Conservation (phyloP, 1,140 invertebrate genomes). For the Venturia canescens region DNA sequence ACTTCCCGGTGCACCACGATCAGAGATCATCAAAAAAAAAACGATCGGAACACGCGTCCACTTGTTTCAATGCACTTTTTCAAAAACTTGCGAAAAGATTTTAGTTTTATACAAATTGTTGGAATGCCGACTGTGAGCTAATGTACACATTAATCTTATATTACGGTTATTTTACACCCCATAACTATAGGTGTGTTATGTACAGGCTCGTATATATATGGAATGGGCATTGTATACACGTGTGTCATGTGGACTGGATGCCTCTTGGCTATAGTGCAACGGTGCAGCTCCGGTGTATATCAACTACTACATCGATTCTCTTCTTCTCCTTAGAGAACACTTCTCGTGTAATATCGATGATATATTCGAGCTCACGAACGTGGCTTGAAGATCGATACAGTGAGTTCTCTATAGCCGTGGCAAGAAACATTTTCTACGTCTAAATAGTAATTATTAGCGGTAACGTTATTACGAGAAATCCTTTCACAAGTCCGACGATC, state of each 20-base stretch:
- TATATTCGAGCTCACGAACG: conserved; percentile 43
- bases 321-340: conserved; percentile 33
- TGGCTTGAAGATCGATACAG: conserved; percentile 52
- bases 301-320: conserved; percentile 29
- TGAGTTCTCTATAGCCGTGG: conserved; percentile 37
- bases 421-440: conserved; percentile 34
- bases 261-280: conserved; percentile 26
- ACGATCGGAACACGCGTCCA: too few relatives aligned
- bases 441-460: conserved; percentile 52
- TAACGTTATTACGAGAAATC: conserved; percentile 42
- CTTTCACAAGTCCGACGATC: neutral
- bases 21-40: too few relatives aligned
- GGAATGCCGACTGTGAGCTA: neutral
- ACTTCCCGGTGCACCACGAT: too few relatives aligned
- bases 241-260: neutral
- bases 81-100: neutral
- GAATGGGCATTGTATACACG: neutral
- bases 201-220: neutral
- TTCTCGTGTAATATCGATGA: conserved; percentile 50
- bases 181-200: conserved; percentile 6
- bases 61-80: neutral
- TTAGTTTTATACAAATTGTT: neutral
- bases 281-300: conserved; percentile 20
- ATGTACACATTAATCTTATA: neutral
- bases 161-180: conserved; percentile 17